phyloP scores from a whole-genome alignment of 2,888 invertebrate genomes.

The Andrena camellia region DNA sequence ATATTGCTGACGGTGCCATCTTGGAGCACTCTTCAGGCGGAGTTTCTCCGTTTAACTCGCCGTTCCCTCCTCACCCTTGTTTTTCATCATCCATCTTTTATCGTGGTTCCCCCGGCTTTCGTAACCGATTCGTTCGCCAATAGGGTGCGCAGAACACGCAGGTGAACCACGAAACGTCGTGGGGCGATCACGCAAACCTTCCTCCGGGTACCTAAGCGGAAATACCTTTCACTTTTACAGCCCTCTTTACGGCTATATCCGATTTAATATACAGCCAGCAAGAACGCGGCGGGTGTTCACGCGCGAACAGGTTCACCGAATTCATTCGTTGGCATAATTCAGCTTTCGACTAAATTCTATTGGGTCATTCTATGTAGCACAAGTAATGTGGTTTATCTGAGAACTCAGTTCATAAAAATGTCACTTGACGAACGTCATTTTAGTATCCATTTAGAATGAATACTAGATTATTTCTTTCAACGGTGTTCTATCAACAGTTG shows the following conservation, averaged over 20 bases:
- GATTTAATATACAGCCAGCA: neutral
- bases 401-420: too few species aligned
- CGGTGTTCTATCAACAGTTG: too few species aligned
- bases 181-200: too few species aligned
- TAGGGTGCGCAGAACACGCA: neutral
- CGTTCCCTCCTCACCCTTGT: slow-evolving; percentile 38
- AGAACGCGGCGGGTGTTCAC: too few species aligned
- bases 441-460: too few species aligned
- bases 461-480: too few species aligned
- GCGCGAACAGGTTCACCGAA: too few species aligned
- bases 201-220: neutral
- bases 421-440: too few species aligned
- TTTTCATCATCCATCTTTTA: slow-evolving; percentile 28
- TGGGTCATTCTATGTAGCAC: too few species aligned
- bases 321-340: too few species aligned
- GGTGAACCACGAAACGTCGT: neutral
- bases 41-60: slow-evolving; percentile 74
- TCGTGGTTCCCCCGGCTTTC: slow-evolving; percentile 12
- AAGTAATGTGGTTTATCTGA: too few species aligned
- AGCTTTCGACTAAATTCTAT: too few species aligned
- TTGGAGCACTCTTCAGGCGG: slow-evolving; percentile 74
- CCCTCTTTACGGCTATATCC: neutral
- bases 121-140: slow-evolving; percentile 10
- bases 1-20: slow-evolving; percentile 81
- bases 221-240: slow-evolving; percentile 11